These are phyloP conservation scores for Drosophila rellima DNA, from an alignment of 2,888 invertebrate genomes.

Conservation along the genomic window DNA sequence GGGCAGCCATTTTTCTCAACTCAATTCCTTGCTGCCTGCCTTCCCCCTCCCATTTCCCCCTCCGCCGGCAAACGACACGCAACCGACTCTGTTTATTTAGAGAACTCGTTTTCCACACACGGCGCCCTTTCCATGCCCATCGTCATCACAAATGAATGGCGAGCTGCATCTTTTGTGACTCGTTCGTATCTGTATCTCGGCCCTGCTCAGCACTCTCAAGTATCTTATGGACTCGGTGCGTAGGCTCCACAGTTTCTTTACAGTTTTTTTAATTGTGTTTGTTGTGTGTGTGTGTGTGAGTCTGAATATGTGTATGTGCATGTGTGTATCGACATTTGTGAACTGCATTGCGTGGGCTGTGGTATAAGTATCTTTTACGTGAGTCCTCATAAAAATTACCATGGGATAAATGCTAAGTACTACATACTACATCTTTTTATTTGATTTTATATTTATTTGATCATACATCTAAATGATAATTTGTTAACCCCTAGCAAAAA, in stretches of 20 bases:
- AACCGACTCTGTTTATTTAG: neutral
- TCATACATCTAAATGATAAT: too few relatives aligned
- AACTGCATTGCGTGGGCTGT: constrained; percentile 25
- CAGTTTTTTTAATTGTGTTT: constrained; percentile 1
- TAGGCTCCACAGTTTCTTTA: constrained; percentile 36
- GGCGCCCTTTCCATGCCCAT: constrained; percentile 44
- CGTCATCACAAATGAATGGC: constrained; percentile 37
- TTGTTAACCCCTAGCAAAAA: neutral
- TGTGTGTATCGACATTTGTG: neutral
- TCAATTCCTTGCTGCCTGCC: constrained; percentile 45
- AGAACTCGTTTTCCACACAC: constrained; percentile 48
- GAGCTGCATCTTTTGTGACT: constrained; percentile 44
- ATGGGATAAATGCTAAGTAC: constrained; percentile 1
- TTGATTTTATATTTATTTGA: too few relatives aligned
- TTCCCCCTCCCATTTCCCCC: neutral
- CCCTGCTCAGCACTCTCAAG: constrained; percentile 25
- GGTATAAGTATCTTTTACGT: constrained; percentile 12
- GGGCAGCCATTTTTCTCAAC: constrained; percentile 64
- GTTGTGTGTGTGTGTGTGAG: neutral
- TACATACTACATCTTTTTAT: neutral
- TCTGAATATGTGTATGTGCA: neutral
- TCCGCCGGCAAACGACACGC: neutral
- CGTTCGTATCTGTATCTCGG: constrained; percentile 24
- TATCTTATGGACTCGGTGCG: constrained; percentile 44
- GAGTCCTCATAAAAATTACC: constrained; percentile 4